phyloP scores from a whole-genome alignment of 2,888 invertebrate genomes.

The Perithous albicinctus region DNA sequence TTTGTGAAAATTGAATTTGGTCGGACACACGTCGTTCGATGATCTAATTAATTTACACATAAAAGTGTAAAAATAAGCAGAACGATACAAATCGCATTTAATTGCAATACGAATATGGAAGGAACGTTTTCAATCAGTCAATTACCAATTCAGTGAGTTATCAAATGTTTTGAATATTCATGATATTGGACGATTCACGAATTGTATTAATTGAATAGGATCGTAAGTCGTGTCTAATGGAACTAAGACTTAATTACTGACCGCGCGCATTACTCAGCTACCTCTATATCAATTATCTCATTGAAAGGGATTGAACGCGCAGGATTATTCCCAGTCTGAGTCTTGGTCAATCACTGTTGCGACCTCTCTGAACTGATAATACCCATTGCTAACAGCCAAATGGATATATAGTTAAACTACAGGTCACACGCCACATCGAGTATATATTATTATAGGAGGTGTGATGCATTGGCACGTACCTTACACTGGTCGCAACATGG shows the following conservation, averaged over 20 bases:
- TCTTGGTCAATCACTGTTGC: slow-evolving; percentile 16
- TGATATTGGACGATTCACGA: background rate
- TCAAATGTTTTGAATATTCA: too few relatives aligned
- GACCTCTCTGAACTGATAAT: background rate
- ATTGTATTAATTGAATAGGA: background rate
- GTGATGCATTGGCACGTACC: slow-evolving; percentile 85
- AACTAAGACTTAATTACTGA: background rate
- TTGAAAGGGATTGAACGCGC: background rate
- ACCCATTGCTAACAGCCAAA: background rate
- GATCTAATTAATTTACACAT: too few relatives aligned
- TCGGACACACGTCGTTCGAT: too few relatives aligned
- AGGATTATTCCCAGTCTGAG: background rate
- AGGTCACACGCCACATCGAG: too few relatives aligned
- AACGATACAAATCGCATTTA: too few relatives aligned
- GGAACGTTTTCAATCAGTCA: too few relatives aligned
- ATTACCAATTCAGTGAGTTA: too few relatives aligned
- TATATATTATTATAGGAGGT: slow-evolving; percentile 15
- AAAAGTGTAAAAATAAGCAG: too few relatives aligned
- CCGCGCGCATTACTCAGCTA: too few relatives aligned
- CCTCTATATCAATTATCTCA: slow-evolving; percentile 14
- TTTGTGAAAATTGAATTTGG: too few relatives aligned
- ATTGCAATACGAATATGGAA: too few relatives aligned
- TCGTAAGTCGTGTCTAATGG: background rate
- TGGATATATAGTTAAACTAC: too few relatives aligned
- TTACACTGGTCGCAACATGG: slow-evolving; percentile 96